A percentile compares a stretch with the other conserved stretches of the same genome.
phyloP scores from a whole-genome alignment of 2,797 vertebrate genomes.

The Spinus pinus region DNA sequence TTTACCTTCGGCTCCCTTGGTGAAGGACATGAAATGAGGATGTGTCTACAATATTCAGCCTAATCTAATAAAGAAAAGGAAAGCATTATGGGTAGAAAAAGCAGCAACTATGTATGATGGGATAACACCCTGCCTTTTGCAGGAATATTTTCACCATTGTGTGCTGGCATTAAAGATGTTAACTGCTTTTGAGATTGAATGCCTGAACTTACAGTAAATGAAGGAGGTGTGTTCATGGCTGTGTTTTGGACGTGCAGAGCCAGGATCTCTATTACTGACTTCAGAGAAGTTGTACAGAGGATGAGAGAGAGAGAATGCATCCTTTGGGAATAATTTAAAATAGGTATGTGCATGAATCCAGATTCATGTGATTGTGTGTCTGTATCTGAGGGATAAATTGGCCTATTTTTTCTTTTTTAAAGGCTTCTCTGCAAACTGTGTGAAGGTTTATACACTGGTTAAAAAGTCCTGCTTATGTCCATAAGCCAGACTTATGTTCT shows the following conservation, averaged over 20 bases:
- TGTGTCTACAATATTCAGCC: neutral
- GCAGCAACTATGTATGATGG: neutral
- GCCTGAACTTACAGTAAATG: neutral
- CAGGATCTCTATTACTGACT: neutral
- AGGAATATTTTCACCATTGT: neutral
- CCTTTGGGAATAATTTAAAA: conserved; percentile 10
- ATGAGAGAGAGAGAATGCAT: neutral
- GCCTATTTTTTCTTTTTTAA: neutral
- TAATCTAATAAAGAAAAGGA: neutral
- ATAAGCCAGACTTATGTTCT: neutral
- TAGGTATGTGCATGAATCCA: neutral
- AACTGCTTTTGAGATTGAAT: neutral
- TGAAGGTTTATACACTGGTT: neutral
- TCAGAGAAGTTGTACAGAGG: neutral
- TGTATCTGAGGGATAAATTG: neutral
- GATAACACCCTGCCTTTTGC: neutral
- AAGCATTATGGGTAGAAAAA: neutral
- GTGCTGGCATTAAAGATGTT: neutral
- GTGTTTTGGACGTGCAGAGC: neutral
- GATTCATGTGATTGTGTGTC: neutral
- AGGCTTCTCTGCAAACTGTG: neutral
- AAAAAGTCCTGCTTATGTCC: neutral
- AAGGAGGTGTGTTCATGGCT: neutral
- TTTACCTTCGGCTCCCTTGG: neutral
- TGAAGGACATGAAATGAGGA: neutral